A percentile compares a stretch with the other conserved stretches of the same genome.
Conservation (phyloP, 2,888 invertebrate genomes). For the Barypeithes pellucidus region DNA sequence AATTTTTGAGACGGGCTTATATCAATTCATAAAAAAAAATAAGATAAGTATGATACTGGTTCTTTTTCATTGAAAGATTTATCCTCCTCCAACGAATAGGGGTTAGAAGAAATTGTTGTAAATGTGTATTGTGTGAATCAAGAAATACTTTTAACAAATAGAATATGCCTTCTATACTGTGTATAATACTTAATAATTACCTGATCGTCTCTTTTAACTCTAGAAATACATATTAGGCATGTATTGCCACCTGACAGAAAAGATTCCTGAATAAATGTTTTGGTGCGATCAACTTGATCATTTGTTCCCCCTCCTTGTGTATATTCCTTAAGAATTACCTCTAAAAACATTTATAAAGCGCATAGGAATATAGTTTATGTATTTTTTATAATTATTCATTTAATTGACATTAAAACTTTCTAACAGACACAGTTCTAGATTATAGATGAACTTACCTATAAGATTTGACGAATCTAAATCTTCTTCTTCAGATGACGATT, state of each 20-base stretch:
- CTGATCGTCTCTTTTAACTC: slow-evolving; percentile 84
- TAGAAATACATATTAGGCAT: slow-evolving; percentile 93
- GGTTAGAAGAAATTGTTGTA: too few relatives aligned
- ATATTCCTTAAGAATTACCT: slow-evolving; percentile 72
- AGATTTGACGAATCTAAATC: slow-evolving; percentile 72
- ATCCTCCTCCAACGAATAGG: too few relatives aligned
- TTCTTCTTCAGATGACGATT: slow-evolving; percentile 74
- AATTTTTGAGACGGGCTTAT: neutral
- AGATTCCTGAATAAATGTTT: slow-evolving; percentile 83
- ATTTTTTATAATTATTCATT: too few relatives aligned
- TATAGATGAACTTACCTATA: slow-evolving; percentile 67
- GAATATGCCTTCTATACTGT: neutral
- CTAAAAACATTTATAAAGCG: slow-evolving; percentile 63
- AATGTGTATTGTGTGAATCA: too few relatives aligned
- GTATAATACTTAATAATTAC: slow-evolving; percentile 67
- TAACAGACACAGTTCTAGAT: neutral
- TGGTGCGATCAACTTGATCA: slow-evolving; percentile 75
- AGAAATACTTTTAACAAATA: too few relatives aligned
- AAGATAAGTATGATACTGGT: too few relatives aligned
- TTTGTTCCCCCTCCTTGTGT: slow-evolving; percentile 67
- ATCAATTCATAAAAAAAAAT: too few relatives aligned
- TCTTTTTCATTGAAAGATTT: too few relatives aligned
- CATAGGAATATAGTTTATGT: neutral
- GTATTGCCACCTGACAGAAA: slow-evolving; percentile 86
- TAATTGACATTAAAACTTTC: too few relatives aligned